Conservation (phyloP, 2,113 vertebrate genomes). For the Eulacestoma nigropectus region DNA sequence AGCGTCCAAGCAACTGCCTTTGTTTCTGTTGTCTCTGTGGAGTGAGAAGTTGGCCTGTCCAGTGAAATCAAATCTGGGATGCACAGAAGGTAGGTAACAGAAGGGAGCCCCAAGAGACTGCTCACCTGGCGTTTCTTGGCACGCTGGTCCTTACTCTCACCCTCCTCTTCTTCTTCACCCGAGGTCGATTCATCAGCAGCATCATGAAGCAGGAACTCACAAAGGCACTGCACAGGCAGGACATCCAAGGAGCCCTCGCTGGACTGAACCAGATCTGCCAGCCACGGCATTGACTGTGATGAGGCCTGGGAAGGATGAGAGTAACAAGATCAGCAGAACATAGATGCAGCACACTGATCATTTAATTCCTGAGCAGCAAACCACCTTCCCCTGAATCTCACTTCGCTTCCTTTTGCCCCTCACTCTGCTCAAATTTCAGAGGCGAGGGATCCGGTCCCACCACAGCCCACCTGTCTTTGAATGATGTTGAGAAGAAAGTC, state of each 20-base stretch:
- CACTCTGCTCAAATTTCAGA: not conserved
- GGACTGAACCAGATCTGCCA: conserved; percentile 96
- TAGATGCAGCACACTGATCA: not conserved
- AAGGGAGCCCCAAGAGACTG: not conserved
- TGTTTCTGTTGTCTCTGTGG: conserved; percentile 93
- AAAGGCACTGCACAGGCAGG: conserved; percentile 95
- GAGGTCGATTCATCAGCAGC: conserved; percentile 83
- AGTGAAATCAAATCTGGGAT: not conserved
- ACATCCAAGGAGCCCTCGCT: conserved; percentile 96
- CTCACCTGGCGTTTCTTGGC: conserved; percentile 89
- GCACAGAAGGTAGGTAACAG: not conserved
- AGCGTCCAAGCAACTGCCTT: conserved; percentile 88
- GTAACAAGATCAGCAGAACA: not conserved
- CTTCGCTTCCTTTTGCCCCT: not conserved
- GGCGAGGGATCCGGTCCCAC: not conserved
- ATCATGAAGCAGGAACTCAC: conserved; percentile 94
- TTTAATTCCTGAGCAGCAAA: not conserved
- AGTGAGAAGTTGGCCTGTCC: not conserved
- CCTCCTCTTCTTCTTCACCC: conserved; percentile 89
- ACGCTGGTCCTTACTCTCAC: conserved; percentile 92
- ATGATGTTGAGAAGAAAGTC: conserved; percentile 98
- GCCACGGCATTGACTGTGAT: conserved; percentile 98
- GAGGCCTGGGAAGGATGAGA: conserved; percentile 77
- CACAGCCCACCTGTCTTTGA: conserved; percentile 86
- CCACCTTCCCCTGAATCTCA: not conserved